Evolutionary conservation across 2,113 vertebrate genomes (phyloP).

Genomic region (Amblyornis subalaris): DNA sequence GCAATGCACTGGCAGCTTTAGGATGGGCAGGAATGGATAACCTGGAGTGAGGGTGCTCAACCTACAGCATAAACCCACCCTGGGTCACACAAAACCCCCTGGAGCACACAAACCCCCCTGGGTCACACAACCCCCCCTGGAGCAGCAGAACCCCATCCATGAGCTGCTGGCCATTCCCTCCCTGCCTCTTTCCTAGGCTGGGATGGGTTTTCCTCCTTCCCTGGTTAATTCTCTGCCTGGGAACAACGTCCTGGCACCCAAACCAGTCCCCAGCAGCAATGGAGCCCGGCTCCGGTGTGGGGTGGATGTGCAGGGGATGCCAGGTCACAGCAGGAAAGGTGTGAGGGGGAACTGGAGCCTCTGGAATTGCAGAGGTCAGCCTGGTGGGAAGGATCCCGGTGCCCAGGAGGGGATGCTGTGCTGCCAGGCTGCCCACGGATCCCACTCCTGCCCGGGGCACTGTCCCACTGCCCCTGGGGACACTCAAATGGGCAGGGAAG

Average conservation of each 20-base stretch:
- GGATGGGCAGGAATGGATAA: neutral
- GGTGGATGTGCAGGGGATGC: rapidly evolving
- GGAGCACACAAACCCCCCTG: too few species aligned
- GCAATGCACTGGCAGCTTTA: neutral
- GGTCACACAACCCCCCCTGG: neutral
- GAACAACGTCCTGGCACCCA: rapidly evolving
- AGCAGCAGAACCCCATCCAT: neutral
- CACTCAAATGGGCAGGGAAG: neutral
- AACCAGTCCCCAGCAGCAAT: rapidly evolving
- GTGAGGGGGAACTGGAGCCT: neutral
- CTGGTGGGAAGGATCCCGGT: neutral
- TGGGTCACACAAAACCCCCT: neutral
- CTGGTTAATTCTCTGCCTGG: neutral
- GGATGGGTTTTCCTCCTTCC: neutral
- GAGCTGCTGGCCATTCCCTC: rapidly evolving
- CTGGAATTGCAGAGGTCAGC: neutral
- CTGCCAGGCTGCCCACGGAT: neutral
- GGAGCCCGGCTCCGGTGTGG: neutral
- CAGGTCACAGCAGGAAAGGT: neutral
- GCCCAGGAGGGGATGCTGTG: neutral
- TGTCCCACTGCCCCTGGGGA: neutral
- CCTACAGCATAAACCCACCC: neutral
- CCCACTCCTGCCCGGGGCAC: neutral
- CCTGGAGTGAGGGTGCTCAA: neutral
- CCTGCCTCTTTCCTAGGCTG: neutral